A percentile compares a stretch with the other conserved stretches of the same genome.
These are phyloP conservation scores for Buphagus erythrorhynchus DNA, from an alignment of 2,797 vertebrate genomes.

Conservation along the genomic window DNA sequence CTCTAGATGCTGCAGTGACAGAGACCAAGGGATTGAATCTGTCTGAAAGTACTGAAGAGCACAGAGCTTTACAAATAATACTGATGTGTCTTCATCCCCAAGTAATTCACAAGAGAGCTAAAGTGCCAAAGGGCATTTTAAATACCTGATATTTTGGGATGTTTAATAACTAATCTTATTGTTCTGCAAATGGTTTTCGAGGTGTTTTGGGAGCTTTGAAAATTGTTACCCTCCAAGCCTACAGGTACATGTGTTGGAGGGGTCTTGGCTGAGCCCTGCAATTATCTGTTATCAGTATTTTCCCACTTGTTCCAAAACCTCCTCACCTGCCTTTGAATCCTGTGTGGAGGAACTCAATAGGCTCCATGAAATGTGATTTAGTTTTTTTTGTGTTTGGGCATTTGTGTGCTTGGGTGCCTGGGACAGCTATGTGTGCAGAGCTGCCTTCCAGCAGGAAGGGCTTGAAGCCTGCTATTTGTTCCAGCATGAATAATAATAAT, in stretches of 20 bases:
- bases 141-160: neutral
- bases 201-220: neutral
- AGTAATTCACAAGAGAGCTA: neutral
- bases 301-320: neutral
- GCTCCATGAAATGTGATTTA: neutral
- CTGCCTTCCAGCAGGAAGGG: neutral
- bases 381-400: neutral
- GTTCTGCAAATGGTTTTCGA: neutral
- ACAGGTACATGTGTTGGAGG: neutral
- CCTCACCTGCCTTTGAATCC: neutral
- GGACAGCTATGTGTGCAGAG: neutral
- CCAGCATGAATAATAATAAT: neutral
- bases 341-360: accelerated
- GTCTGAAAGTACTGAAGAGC: neutral
- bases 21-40: neutral
- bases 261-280: neutral
- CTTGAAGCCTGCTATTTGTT: neutral
- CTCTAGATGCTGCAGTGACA: neutral
- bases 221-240: neutral
- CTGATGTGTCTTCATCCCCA: neutral
- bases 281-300: neutral
- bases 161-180: neutral
- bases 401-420: neutral
- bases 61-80: neutral
- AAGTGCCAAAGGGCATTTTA: neutral